phyloP scores from a whole-genome alignment of 2,797 vertebrate species.

The Gambusia yucatana region DNA sequence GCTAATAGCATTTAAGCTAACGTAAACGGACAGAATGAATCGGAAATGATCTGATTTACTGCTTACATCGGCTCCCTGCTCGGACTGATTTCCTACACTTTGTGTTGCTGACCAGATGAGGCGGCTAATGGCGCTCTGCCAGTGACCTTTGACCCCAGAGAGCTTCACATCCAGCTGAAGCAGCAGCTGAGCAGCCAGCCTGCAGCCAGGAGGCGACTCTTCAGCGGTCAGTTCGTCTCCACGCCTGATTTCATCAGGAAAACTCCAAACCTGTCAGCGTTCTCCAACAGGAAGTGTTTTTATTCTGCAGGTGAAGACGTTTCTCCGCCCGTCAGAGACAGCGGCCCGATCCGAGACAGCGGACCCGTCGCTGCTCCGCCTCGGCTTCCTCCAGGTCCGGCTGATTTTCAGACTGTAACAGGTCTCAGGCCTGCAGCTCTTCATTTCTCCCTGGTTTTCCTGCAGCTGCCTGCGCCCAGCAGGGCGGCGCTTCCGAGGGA shows the following conservation, averaged over 20 bases:
- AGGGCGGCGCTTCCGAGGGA: conserved; percentile 39
- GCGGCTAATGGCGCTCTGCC: neutral
- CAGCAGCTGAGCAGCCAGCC: conserved; percentile 64
- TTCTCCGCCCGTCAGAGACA: conserved; percentile 84
- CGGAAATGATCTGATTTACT: neutral
- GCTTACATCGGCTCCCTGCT: neutral
- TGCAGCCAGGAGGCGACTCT: conserved; percentile 60
- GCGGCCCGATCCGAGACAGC: conserved; percentile 70
- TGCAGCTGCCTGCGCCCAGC: conserved; percentile 38
- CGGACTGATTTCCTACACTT: neutral
- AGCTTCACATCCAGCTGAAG: conserved; percentile 76
- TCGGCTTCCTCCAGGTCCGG: conserved; percentile 53
- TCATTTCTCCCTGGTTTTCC: neutral
- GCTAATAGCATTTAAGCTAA: neutral
- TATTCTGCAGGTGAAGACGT: conserved; percentile 74
- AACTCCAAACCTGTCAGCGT: neutral
- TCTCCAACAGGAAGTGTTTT: neutral
- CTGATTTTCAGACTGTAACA: neutral
- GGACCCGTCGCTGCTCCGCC: conserved; percentile 71
- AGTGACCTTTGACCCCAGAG: conserved; percentile 65
- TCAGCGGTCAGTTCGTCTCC: conserved; percentile 71
- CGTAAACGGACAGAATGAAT: no score
- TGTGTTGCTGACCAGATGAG: conserved; percentile 40
- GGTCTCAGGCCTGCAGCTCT: no score
- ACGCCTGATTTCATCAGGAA: neutral